A percentile compares a stretch with the other conserved stretches of the same genome.
These are phyloP conservation scores for Petroica traversi DNA, from an alignment of 2,113 vertebrate genomes.

Conservation along the genomic window DNA sequence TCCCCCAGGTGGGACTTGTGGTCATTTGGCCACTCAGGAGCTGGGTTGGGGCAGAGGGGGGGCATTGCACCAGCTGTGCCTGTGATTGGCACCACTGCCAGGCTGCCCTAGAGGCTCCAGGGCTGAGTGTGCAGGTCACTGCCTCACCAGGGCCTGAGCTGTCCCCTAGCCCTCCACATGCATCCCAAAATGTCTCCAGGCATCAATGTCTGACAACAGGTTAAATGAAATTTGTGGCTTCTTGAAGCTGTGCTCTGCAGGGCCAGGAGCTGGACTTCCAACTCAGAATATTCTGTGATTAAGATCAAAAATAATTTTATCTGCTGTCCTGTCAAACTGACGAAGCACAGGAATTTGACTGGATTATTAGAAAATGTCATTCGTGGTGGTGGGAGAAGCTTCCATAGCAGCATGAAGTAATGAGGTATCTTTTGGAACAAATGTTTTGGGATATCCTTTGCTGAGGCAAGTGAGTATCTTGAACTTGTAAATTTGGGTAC, in stretches of 20 bases:
- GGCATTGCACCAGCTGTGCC: fast-evolving
- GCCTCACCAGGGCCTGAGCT: background rate
- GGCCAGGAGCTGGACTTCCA: background rate
- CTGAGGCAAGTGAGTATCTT: background rate
- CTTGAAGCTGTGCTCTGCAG: too few relatives aligned
- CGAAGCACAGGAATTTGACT: background rate
- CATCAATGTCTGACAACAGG: background rate
- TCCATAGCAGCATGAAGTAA: background rate
- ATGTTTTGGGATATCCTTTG: background rate
- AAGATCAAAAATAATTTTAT: too few relatives aligned
- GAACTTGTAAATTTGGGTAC: background rate
- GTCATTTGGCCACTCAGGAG: background rate
- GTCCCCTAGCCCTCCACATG: fast-evolving
- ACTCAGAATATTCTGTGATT: too few relatives aligned
- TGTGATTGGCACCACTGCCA: background rate
- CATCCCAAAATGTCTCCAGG: background rate
- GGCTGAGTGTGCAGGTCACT: background rate
- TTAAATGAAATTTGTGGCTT: background rate
- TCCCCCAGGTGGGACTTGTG: background rate
- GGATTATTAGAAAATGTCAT: background rate
- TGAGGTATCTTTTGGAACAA: background rate
- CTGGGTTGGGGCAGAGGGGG: background rate
- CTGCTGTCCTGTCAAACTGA: background rate
- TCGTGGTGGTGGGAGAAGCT: background rate
- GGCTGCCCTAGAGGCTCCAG: background rate